Evolutionary conservation across 1,140 invertebrate genomes (phyloP).

Genomic region (Lordiphosa mommai): DNA sequence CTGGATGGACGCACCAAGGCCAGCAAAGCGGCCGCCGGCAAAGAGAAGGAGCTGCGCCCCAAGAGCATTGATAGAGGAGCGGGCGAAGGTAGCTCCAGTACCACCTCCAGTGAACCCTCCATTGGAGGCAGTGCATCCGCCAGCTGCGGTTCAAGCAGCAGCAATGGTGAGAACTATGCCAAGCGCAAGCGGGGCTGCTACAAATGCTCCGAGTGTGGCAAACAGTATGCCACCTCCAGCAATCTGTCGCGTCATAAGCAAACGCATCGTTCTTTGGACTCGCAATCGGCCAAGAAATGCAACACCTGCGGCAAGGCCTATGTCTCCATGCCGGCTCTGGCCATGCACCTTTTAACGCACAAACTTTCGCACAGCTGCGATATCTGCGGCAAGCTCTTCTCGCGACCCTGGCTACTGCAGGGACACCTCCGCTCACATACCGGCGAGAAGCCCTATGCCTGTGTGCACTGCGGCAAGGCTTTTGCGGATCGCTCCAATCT

Average conservation of each 20-base stretch:
- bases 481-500: constrained; percentile 90
- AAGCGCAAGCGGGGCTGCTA: constrained; percentile 84
- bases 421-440: constrained; percentile 87
- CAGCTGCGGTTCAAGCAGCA: background rate
- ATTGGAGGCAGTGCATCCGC: background rate
- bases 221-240: constrained; percentile 97
- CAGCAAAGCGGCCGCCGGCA: constrained; percentile 65
- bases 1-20: constrained; percentile 77
- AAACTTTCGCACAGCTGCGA: constrained; percentile 94
- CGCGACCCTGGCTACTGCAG: constrained; percentile 94
- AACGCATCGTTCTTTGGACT: constrained; percentile 96
- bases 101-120: constrained; percentile 20
- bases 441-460: constrained; percentile 85
- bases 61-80: constrained; percentile 25
- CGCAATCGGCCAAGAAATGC: constrained; percentile 95
- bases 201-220: constrained; percentile 96
- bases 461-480: constrained; percentile 83
- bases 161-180: constrained; percentile 85
- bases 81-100: constrained; percentile 68
- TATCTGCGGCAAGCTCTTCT: constrained; percentile 96
- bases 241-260: constrained; percentile 98
- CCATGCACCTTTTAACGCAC: constrained; percentile 97
- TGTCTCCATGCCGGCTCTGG: constrained; percentile 97
- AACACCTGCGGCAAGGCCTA: constrained; percentile 97
- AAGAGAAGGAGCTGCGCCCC: constrained; percentile 38